These are phyloP conservation scores for Drosophila serrata DNA, from an alignment of 1,140 invertebrate species.

Conservation along the genomic window DNA sequence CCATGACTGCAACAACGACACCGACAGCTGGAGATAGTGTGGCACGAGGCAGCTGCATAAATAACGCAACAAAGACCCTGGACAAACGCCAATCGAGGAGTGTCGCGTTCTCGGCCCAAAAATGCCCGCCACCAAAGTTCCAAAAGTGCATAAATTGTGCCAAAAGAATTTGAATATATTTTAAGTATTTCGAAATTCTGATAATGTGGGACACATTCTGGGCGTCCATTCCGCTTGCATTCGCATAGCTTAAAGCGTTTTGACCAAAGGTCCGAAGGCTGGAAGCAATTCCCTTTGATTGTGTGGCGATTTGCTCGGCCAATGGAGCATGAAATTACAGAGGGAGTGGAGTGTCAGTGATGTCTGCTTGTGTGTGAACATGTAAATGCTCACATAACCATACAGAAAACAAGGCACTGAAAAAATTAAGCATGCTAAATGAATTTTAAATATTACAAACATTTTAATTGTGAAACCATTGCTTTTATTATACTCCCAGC, in stretches of 20 bases:
- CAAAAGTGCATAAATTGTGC: conserved; percentile 49
- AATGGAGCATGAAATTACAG: conserved; percentile 78
- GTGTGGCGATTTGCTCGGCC: conserved; percentile 67
- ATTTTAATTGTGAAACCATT: no score
- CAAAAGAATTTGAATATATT: conserved; percentile 46
- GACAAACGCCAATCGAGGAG: conserved; percentile 67
- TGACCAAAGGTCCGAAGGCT: conserved; percentile 14
- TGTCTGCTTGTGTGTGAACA: conserved; percentile 29
- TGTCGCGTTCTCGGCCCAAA: conserved; percentile 41
- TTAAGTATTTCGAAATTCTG: conserved; percentile 11
- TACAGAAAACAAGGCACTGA: not conserved
- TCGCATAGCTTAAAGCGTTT: conserved; percentile 57
- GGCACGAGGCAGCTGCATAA: conserved; percentile 67
- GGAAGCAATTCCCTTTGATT: conserved; percentile 60
- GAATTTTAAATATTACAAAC: no score
- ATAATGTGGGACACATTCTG: conserved; percentile 50
- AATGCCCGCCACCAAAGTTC: conserved; percentile 18
- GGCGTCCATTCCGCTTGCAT: conserved; percentile 48
- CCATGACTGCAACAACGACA: conserved; percentile 48
- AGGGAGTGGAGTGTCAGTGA: conserved; percentile 7
- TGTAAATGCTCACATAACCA: conserved; percentile 31
- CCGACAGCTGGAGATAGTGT: conserved; percentile 59
- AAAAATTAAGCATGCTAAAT: not conserved
- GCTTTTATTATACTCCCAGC: no score
- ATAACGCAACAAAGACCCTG: conserved; percentile 63